Evolutionary conservation across 1,140 invertebrate genomes (phyloP), one percentile per base, ranked within the genome.

Genomic region (Plectrocnemia conspersa): DNA sequence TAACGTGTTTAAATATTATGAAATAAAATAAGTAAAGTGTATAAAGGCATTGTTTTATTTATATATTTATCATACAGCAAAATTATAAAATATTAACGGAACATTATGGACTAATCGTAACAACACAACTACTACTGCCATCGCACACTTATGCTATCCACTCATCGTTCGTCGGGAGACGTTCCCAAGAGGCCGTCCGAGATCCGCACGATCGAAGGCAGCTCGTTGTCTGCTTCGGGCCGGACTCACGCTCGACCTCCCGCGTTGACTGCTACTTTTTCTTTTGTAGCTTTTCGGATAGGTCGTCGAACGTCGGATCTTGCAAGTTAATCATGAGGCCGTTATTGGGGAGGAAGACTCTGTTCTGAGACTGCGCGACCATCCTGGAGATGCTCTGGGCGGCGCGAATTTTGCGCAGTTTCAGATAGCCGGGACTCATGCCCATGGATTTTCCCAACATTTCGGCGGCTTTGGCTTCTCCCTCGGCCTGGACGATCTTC

Each of bases 401-500:
- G 29, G 97, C 97, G 65, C 94, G 82, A 59, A 99, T 91, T 75
- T 99, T 99, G 59, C 97, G 81, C 58, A 99, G 73, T 70, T 99
- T 99, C 50, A 99, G 76, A 66, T 98, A 99, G 68, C 97, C 97
- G 60, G 96, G 95, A 76, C 98, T 99, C 69, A 84, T 79, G 50
- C 86, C 82, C 64, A 98, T 88, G 44, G 97, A 93, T 77, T 95
- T 81, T 76, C 97, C 97, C 76, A 99, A 88, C 90, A 94, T 91
- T 81, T 91, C 89, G 2, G 97, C 97, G 65, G 97, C 92, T 80
- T 97, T 89, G 19, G 97, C 95, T 85, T 99, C 97, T 81, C 97
- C 97, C 77, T 99, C 96, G 61, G 97, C 97, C 73, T 99, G 96
- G 1, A 99, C 94, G 76, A 99, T 97, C 69, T 99, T 99, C 74